Evolutionary conservation across 2,113 vertebrate genomes (phyloP).

Genomic region (Erinaceus europaeus): DNA sequence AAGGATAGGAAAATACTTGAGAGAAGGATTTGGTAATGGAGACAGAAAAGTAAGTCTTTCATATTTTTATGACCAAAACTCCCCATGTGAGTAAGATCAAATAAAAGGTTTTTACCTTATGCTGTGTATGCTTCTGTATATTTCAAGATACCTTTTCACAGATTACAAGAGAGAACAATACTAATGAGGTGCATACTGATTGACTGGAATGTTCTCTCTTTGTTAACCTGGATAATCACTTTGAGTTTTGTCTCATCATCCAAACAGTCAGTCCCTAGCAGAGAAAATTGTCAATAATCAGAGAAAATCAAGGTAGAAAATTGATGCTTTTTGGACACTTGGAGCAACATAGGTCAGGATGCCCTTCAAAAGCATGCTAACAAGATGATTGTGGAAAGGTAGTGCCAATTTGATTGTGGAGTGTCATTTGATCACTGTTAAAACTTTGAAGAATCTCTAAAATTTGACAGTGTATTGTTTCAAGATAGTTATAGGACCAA

Average conservation of each 20-base stretch:
- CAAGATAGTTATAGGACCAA: background rate
- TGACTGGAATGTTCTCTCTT: constrained; percentile 29
- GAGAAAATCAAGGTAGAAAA: constrained; percentile 72
- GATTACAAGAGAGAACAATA: background rate
- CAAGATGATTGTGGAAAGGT: constrained; percentile 59
- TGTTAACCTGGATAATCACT: constrained; percentile 45
- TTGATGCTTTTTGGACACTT: constrained; percentile 65
- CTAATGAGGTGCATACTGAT: constrained; percentile 35
- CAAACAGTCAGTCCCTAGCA: constrained; percentile 37
- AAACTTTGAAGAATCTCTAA: constrained; percentile 27
- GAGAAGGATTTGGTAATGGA: background rate
- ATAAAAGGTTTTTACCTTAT: constrained; percentile 35
- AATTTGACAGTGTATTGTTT: background rate
- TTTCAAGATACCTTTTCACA: constrained; percentile 19
- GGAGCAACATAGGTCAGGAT: constrained; percentile 39
- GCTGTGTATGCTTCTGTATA: constrained; percentile 8
- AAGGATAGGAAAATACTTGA: background rate
- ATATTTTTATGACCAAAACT: constrained; percentile 28
- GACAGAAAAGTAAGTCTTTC: background rate
- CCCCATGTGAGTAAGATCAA: background rate
- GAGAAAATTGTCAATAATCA: constrained; percentile 76
- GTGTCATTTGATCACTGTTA: constrained; percentile 48
- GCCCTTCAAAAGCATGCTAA: constrained; percentile 51
- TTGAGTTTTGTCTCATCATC: constrained; percentile 53
- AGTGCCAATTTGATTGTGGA: constrained; percentile 21